A percentile compares a stretch with the other conserved stretches of the same genome.
Evolutionary conservation across 2,113 vertebrate genomes (phyloP).

Genomic region (Tetrax tetrax): DNA sequence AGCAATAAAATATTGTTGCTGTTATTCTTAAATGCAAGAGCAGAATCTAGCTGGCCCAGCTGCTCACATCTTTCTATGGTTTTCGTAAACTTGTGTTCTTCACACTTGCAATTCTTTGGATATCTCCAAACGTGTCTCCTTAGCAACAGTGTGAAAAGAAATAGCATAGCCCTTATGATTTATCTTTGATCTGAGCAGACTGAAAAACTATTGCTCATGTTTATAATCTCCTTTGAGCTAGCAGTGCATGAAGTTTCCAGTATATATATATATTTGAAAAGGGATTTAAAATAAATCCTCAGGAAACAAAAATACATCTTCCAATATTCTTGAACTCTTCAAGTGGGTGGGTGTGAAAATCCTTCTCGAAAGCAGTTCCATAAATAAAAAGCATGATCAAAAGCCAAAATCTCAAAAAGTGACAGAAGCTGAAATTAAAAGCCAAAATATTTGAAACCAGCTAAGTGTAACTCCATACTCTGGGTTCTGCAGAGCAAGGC

Average conservation of each 20-base stretch:
- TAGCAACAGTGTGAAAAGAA: constrained; percentile 6
- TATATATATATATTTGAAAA: background rate
- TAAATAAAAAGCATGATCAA: background rate
- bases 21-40: background rate
- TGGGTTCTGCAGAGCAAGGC: background rate
- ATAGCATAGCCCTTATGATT: background rate
- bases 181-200: background rate
- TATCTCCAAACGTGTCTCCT: background rate
- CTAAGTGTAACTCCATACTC: background rate
- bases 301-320: background rate
- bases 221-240: background rate
- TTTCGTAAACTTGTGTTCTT: background rate
- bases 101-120: background rate
- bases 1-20: background rate
- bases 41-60: background rate
- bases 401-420: background rate
- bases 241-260: background rate
- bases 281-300: background rate
- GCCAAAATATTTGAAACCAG: fast-evolving
- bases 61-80: background rate
- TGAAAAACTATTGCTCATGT: background rate
- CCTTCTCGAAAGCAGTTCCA: background rate
- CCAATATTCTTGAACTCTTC: background rate
- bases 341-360: background rate
- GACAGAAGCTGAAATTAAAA: background rate